Conservation (phyloP, 2,797 vertebrate genomes). For the Xiphorhynchus erythropygius region DNA sequence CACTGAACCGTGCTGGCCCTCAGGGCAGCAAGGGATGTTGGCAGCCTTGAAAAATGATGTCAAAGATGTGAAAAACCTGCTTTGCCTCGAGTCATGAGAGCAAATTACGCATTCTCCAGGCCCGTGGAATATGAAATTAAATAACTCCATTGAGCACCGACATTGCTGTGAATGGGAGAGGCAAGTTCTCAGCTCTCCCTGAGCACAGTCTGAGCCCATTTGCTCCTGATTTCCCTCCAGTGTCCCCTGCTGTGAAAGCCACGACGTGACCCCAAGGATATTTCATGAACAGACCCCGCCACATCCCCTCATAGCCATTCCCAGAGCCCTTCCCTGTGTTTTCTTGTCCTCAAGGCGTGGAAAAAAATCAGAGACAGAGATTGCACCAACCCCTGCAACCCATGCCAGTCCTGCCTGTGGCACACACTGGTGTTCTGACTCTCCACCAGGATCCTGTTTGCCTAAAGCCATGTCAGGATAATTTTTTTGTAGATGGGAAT, state of each 20-base stretch:
- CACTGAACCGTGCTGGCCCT: accelerated
- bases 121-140: neutral
- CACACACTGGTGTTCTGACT: neutral
- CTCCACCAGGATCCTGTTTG: neutral
- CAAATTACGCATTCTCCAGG: neutral
- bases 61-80: neutral
- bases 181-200: neutral
- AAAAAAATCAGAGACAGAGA: accelerated
- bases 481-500: neutral
- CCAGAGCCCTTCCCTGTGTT: accelerated
- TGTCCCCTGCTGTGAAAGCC: neutral
- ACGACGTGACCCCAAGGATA: accelerated
- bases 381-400: neutral
- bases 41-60: neutral
- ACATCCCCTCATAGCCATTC: neutral
- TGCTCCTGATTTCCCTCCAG: neutral
- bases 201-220: neutral
- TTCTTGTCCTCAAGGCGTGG: neutral
- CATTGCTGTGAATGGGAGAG: accelerated
- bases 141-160: accelerated
- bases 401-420: accelerated
- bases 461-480: neutral
- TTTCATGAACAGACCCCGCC: too few relatives aligned
- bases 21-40: accelerated
- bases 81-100: neutral